These are phyloP conservation scores for Sycobia sp. DNA, from an alignment of 1,140 invertebrate species.

Conservation along the genomic window DNA sequence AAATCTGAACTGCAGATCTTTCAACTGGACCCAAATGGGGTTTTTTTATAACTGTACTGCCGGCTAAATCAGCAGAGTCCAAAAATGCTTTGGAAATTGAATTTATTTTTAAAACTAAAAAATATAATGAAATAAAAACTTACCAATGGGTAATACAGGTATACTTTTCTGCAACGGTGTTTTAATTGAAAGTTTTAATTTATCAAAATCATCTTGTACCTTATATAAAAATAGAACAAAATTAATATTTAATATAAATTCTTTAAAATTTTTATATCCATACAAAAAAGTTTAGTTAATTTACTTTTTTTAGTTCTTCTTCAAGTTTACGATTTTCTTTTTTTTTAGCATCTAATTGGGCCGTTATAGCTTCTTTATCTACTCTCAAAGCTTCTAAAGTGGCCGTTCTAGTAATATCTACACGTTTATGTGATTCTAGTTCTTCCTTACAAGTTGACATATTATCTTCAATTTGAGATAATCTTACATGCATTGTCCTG, in stretches of 20 bases:
- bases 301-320: slow-evolving; percentile 50
- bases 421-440: slow-evolving; percentile 55
- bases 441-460: slow-evolving; percentile 52
- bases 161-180: slow-evolving; percentile 35
- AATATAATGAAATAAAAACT: slow-evolving; percentile 40
- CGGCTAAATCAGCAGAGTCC: slow-evolving; percentile 49
- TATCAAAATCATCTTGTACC: slow-evolving; percentile 45
- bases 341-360: slow-evolving; percentile 45
- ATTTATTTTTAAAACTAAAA: slow-evolving; percentile 15
- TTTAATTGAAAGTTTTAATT: slow-evolving; percentile 43
- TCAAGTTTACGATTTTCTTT: slow-evolving; percentile 53
- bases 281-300: not conserved
- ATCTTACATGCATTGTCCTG: slow-evolving; percentile 45
- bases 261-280: not conserved
- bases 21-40: slow-evolving; percentile 48
- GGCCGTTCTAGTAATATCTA: slow-evolving; percentile 51
- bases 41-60: slow-evolving; percentile 41
- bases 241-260: not conserved
- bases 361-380: slow-evolving; percentile 52
- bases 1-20: slow-evolving; percentile 48
- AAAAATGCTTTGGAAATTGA: slow-evolving; percentile 41
- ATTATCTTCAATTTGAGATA: slow-evolving; percentile 49
- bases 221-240: not conserved
- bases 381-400: slow-evolving; percentile 53
- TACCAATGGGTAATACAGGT: slow-evolving; percentile 37